phyloP scores from a whole-genome alignment of 2,797 vertebrate genomes.

The Ptychadena robeensis region DNA sequence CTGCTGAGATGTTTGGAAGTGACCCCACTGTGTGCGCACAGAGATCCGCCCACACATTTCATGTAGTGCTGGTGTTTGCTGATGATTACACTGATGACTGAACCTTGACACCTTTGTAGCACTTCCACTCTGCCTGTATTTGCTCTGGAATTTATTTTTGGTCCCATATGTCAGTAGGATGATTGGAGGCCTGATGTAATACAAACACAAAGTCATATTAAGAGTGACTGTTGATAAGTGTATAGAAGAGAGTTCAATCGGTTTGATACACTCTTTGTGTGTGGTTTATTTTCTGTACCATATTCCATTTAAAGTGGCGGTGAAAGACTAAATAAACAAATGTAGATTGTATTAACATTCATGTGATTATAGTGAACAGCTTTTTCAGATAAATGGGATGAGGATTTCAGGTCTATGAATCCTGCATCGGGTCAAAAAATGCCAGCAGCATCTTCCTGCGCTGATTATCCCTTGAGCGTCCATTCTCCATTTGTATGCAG shows the following conservation, averaged over 20 bases:
- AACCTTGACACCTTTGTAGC: conserved; percentile 15
- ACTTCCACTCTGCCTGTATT: conserved; percentile 24
- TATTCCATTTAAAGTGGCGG: background rate
- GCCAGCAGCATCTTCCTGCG: too few species aligned
- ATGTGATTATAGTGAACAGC: too few species aligned
- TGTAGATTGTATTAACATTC: background rate
- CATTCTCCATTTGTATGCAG: too few species aligned
- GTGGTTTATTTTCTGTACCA: background rate
- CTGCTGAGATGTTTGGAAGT: conserved; percentile 13
- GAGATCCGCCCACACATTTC: conserved; percentile 1
- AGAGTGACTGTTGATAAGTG: background rate
- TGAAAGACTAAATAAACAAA: background rate
- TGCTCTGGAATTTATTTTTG: conserved; percentile 19
- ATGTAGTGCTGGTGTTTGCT: conserved; percentile 31
- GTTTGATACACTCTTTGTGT: background rate
- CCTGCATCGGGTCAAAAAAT: too few species aligned
- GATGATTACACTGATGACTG: conserved; percentile 13
- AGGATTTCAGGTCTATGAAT: too few species aligned
- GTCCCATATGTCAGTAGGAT: conserved; percentile 1
- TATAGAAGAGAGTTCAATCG: background rate
- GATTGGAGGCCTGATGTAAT: background rate
- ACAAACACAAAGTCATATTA: conserved; percentile 2
- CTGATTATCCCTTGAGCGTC: too few species aligned
- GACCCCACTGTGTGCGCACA: background rate
- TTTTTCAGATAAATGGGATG: too few species aligned